Evolutionary conservation across 2,888 invertebrate genomes (phyloP).

Genomic region (Monochamus alternatus): DNA sequence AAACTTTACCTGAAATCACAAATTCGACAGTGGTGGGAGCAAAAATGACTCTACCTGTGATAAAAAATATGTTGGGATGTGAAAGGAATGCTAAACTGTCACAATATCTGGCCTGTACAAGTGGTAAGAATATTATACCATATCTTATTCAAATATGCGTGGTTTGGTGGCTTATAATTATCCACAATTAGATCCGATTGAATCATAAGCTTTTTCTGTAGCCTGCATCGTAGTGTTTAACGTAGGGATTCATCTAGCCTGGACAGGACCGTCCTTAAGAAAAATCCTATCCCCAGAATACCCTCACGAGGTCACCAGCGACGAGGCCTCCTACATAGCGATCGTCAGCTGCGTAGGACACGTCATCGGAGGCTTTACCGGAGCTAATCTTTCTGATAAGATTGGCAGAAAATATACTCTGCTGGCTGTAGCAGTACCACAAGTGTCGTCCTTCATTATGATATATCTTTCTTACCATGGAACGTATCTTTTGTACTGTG

Average conservation of each 20-base stretch:
- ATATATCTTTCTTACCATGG: slow-evolving; percentile 38
- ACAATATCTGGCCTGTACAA: background rate
- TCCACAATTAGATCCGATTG: too few relatives aligned
- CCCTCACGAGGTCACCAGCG: slow-evolving; percentile 51
- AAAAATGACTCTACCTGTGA: background rate
- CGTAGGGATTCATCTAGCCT: slow-evolving; percentile 41
- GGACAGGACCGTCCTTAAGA: slow-evolving; percentile 57
- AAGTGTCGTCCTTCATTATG: slow-evolving; percentile 40
- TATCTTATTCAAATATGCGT: background rate
- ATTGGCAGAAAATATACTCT: slow-evolving; percentile 57
- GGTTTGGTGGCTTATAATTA: background rate
- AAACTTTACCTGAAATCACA: too few relatives aligned
- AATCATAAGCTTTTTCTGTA: slow-evolving; percentile 9
- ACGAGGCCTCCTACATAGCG: slow-evolving; percentile 58
- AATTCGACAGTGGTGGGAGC: too few relatives aligned
- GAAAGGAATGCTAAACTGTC: background rate
- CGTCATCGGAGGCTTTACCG: slow-evolving; percentile 53
- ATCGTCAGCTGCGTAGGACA: slow-evolving; percentile 54
- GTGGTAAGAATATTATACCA: background rate
- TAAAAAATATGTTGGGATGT: background rate
- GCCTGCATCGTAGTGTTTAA: slow-evolving; percentile 5
- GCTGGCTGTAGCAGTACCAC: slow-evolving; percentile 52
- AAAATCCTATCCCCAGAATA: slow-evolving; percentile 55
- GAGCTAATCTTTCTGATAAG: slow-evolving; percentile 49
- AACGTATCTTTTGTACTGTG: slow-evolving; percentile 42